A percentile compares a stretch with the other conserved stretches of the same genome.
Conservation (phyloP, 2,888 invertebrate species). For the Athalia circularis region DNA sequence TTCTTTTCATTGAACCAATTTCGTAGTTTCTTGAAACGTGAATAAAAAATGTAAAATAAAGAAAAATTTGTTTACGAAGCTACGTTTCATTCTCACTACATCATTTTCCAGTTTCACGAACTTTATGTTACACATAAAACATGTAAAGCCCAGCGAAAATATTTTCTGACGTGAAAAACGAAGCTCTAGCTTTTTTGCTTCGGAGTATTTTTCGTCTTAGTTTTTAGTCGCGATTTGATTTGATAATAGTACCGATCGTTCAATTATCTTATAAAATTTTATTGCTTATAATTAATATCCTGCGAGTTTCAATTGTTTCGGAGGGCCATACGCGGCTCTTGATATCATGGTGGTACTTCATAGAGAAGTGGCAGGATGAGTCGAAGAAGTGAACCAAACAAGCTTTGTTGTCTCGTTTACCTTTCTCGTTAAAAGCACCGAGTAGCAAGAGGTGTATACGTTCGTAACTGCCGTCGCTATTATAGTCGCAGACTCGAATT, state of each 20-base stretch:
- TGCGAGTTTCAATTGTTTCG: not conserved
- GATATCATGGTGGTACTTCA: not conserved
- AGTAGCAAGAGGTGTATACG: no score
- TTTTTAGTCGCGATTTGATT: not conserved
- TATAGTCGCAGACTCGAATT: not conserved
- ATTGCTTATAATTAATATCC: slow-evolving; percentile 6
- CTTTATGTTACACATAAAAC: no score
- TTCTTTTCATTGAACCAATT: slow-evolving; percentile 36
- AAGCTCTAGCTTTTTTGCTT: no score
- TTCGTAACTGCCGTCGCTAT: not conserved
- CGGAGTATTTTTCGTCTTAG: no score
- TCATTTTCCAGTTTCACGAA: not conserved
- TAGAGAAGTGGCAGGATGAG: not conserved
- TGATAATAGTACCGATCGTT: not conserved
- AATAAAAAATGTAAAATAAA: no score
- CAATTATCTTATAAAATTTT: not conserved
- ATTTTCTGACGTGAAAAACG: no score
- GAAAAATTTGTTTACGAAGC: slow-evolving; percentile 30
- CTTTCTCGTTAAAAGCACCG: slow-evolving; percentile 14
- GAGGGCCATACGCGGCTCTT: slow-evolving; percentile 2
- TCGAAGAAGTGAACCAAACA: slow-evolving; percentile 8
- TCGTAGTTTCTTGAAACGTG: slow-evolving; percentile 8
- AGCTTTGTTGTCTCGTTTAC: slow-evolving; percentile 25
- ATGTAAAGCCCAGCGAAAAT: no score
- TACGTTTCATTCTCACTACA: slow-evolving; percentile 5